Base-by-base conservation (phyloP, 2,888 invertebrate species). In the Caenorhabditis sp. region DNA sequence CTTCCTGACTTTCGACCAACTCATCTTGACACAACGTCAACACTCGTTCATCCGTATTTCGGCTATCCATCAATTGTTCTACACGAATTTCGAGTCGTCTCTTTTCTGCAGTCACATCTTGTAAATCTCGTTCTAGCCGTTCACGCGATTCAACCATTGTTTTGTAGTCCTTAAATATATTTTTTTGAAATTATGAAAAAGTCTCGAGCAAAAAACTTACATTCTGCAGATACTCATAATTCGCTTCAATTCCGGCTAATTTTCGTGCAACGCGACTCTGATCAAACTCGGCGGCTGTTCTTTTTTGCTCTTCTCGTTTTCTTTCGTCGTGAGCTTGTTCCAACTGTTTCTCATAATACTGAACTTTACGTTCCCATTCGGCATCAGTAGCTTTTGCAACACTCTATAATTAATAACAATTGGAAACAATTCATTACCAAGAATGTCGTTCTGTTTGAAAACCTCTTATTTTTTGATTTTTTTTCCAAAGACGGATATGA, bases 291-390 rank as follows among this genome's bases (percentile, higher is more conserved):
- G 78, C 75, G 6, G 70, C 70, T 0, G 66, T 62, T 26, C 76
- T 50, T 37, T 66, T 62, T 49, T 70, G 75, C 19, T 69, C 67
- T 53, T 81, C 81, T 19, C 68, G 24, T 17, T 77, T 77, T 10
- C 75, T 57, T 21, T 78, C 78, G 5, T 70, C 64, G 12, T 68
- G 50, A 3, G 67, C 58, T 12, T 77, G 71, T 14, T 81, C 81
- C 10, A 73, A 31, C 66, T 80, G 76, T 59, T 80, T 78, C 58
- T 82, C 71, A 27, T 77, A 66, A 50, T 75, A 81, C 51, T 94
- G 94, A 74, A 95, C 89, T 88, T 95, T 94, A 78, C 94, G 91
- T 75, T 93, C 92, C 80, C 95, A 90, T 59, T 93, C 92, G 0
- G 95, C 94, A 84, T 93, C 88, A 12, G 64, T 77, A 14, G 76